These are phyloP conservation scores for Rhineura floridana DNA, from an alignment of 2,113 vertebrate genomes.

Conservation along the genomic window DNA sequence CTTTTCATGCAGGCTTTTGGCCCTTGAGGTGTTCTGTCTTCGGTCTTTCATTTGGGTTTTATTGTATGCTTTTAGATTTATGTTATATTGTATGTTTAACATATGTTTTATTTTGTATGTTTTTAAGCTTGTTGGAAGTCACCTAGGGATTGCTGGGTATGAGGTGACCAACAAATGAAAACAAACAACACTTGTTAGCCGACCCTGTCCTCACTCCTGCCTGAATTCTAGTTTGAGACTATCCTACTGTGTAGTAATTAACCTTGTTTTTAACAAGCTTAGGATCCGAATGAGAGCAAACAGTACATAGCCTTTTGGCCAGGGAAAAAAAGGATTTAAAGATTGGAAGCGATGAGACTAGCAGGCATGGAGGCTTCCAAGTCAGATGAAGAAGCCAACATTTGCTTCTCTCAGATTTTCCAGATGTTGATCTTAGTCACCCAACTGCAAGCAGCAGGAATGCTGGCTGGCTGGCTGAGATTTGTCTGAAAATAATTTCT, in stretches of 20 bases:
- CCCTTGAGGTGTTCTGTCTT: too few species aligned
- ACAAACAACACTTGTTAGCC: too few species aligned
- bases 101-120: too few species aligned
- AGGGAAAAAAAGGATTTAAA: background rate
- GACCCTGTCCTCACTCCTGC: background rate
- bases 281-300: background rate
- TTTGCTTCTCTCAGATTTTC: conserved; percentile 13
- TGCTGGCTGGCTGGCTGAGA: background rate
- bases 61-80: too few species aligned
- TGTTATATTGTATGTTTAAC: too few species aligned
- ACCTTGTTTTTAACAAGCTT: background rate
- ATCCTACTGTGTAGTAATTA: background rate
- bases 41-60: too few species aligned
- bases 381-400: background rate
- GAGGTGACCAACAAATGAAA: too few species aligned
- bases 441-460: background rate
- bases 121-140: too few species aligned
- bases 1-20: too few species aligned
- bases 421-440: conserved; percentile 5
- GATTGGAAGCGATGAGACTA: background rate
- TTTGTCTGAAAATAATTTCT: conserved; percentile 39
- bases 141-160: too few species aligned
- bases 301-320: background rate
- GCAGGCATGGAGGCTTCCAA: background rate
- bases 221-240: background rate